Evolutionary conservation across 1,140 invertebrate genomes (phyloP), one percentile per base, ranked within the genome.

Genomic region (Pinna nobilis): DNA sequence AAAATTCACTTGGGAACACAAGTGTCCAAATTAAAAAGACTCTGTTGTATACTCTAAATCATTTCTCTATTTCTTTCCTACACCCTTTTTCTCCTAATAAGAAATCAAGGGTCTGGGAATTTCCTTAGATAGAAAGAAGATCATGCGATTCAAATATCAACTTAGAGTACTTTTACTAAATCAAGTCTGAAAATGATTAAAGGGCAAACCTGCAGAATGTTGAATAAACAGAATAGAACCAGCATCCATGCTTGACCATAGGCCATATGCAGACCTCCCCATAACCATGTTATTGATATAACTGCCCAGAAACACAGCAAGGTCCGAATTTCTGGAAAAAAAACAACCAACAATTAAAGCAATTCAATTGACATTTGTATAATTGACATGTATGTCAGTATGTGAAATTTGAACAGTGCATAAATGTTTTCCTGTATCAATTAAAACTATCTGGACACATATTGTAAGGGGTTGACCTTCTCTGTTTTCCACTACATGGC

Each of bases 231-330:
- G 74, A 86, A 86, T 15, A 87, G 63, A 32, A 87, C 67, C 25
- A 88, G 70, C 85, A 86, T 84, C 87, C 86, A 88, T 37, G 85
- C 74, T 23, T 85, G 82, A 15, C 82, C 79, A 59, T 84, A 87
- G 25, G 82, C 86, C 76, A 88, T 77, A 72, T 88, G 87, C 18
- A 88, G 77, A n/a, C 84, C 85, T 49, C 80, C 85, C 82, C 83
- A 86, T 49, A 87, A 59, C 80, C 82, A 85, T 28, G 82, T 82
- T 13, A 85, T 30, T 5, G 80, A 65, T 7, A 86, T 79, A 57
- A 84, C 67, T 9, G 70, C 70, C 82, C 82, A 88, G 60, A 87
- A 76, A 5, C 80, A 55, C 50, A 87, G 65, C 44, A 87, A 20
- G 4, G 81, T 77, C 20, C 81, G 76, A 3, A 88, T 77, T 76